These are phyloP conservation scores for Urocyon cinereoargenteus DNA, from an alignment of 2,797 vertebrate species.

Conservation along the genomic window DNA sequence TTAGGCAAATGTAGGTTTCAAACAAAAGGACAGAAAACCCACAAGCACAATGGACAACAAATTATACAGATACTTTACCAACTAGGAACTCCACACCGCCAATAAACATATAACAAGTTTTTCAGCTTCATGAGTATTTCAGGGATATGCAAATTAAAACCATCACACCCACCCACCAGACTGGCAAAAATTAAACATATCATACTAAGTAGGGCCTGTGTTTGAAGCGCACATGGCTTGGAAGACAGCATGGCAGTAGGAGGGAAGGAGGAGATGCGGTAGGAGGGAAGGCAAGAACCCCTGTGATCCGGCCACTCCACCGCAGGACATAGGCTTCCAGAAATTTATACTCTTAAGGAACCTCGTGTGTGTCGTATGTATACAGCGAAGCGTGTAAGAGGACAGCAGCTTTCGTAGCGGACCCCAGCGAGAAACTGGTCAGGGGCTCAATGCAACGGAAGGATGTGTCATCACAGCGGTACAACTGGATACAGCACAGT, in stretches of 20 bases:
- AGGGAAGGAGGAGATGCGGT: neutral
- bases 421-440: neutral
- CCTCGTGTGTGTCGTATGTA: neutral
- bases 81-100: neutral
- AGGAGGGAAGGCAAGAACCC: neutral
- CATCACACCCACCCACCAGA: neutral
- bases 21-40: slow-evolving; percentile 27
- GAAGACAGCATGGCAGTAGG: neutral
- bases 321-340: neutral
- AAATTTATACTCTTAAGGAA: neutral
- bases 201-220: neutral
- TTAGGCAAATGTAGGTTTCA: neutral
- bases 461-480: neutral
- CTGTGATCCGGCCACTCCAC: neutral
- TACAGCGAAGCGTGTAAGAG: neutral
- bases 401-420: neutral
- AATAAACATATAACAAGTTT: neutral
- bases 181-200: neutral
- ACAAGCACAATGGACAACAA: slow-evolving; percentile 9
- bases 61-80: neutral
- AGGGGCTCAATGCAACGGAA: neutral
- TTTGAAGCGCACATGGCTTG: neutral
- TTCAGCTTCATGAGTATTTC: slow-evolving; percentile 10
- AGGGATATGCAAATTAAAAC: slow-evolving; percentile 5
- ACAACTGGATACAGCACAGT: neutral